phyloP scores from a whole-genome alignment of 2,888 invertebrate genomes.

The Agonopterix heracliana region DNA sequence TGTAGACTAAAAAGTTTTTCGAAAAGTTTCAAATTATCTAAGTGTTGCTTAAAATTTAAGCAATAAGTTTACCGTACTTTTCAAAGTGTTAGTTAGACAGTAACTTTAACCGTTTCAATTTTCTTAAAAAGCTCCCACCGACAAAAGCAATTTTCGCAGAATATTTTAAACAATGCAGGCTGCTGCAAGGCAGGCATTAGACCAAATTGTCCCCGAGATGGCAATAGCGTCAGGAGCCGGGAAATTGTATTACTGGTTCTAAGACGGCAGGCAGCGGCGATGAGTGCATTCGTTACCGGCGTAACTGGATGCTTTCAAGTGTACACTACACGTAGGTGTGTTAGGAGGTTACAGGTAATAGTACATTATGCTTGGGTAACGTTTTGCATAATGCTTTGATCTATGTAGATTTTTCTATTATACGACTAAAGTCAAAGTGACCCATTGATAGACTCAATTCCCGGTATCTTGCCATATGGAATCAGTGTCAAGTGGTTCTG shows the following conservation, averaged over 20 bases:
- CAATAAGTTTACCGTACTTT: too few relatives aligned
- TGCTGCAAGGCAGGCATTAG: constrained; percentile 45
- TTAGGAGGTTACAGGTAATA: too few relatives aligned
- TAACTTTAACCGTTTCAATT: constrained; percentile 9
- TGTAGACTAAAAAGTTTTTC: too few relatives aligned
- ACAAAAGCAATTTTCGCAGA: constrained; percentile 22
- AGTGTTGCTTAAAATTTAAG: too few relatives aligned
- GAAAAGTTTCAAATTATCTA: too few relatives aligned
- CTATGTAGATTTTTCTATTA: too few relatives aligned
- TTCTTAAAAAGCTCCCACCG: constrained; percentile 8
- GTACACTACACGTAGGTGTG: constrained; percentile 25
- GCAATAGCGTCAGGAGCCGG: constrained; percentile 49
- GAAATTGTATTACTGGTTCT: constrained; percentile 67
- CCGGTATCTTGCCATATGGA: too few relatives aligned
- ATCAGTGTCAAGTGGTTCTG: too few relatives aligned
- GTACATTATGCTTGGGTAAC: too few relatives aligned
- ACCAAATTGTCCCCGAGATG: constrained; percentile 67
- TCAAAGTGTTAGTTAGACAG: neutral
- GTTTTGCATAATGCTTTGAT: too few relatives aligned
- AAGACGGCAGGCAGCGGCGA: constrained; percentile 36
- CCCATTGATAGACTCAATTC: too few relatives aligned
- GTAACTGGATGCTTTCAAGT: constrained; percentile 42
- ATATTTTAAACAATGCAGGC: constrained; percentile 49
- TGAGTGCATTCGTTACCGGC: constrained; percentile 63
- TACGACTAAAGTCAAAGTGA: too few relatives aligned